Evolutionary conservation across 1,140 invertebrate species (phyloP).

Genomic region (Chironomus tepperi): DNA sequence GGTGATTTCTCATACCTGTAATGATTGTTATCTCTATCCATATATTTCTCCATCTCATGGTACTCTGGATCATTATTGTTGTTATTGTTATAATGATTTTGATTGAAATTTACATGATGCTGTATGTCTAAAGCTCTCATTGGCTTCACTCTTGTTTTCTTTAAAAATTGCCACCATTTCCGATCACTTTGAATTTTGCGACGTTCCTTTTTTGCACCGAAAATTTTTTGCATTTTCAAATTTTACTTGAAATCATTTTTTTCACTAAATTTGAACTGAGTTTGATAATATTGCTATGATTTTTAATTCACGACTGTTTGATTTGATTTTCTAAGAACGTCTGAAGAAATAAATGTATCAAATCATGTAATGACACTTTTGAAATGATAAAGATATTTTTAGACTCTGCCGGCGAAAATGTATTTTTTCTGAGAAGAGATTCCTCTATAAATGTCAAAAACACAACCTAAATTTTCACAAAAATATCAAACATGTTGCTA

Average conservation of each 20-base stretch:
- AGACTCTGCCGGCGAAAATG: neutral
- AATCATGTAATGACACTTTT: neutral
- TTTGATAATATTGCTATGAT: no score
- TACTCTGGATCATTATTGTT: neutral
- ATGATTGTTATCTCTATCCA: slow-evolving; percentile 18
- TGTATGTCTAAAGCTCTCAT: neutral
- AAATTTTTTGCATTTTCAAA: neutral
- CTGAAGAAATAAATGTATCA: neutral
- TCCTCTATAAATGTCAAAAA: no score
- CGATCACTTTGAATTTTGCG: neutral
- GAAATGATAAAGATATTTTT: neutral
- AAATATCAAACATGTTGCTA: no score
- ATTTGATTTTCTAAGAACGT: neutral
- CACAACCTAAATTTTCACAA: no score
- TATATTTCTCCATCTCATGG: slow-evolving; percentile 11
- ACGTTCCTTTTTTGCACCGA: neutral
- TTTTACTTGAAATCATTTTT: neutral
- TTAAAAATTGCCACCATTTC: slow-evolving; percentile 16
- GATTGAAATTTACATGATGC: neutral
- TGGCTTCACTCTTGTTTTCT: slow-evolving; percentile 1
- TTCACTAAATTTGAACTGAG: no score
- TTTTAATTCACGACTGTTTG: neutral
- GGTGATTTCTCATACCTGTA: neutral
- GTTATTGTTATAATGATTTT: neutral
- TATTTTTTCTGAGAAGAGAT: no score